phyloP scores from a whole-genome alignment of 2,113 vertebrate species.

The Megaleporinus macrocephalus region DNA sequence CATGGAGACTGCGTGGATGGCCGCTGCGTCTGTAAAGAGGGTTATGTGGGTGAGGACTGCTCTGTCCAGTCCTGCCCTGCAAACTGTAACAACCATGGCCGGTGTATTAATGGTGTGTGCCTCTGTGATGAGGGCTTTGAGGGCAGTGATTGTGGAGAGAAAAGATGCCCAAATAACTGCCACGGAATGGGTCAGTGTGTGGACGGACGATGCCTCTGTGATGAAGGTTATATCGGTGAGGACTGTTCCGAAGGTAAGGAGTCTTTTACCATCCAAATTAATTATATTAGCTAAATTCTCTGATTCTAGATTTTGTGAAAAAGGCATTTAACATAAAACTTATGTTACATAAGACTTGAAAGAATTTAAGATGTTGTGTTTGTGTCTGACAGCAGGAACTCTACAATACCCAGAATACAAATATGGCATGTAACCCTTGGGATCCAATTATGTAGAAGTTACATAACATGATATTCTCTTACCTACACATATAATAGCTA shows the following conservation, averaged over 20 bases:
- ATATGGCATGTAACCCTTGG: no score
- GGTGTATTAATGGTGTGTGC: slow-evolving; percentile 81
- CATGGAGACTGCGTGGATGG: slow-evolving; percentile 77
- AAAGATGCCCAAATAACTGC: slow-evolving; percentile 78
- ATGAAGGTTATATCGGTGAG: slow-evolving; percentile 72
- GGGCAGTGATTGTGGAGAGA: slow-evolving; percentile 82
- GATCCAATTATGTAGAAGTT: no score
- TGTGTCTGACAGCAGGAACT: no score
- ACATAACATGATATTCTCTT: no score
- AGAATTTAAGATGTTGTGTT: no score
- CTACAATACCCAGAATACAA: no score
- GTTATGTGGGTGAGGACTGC: slow-evolving; percentile 81
- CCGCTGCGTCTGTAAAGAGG: slow-evolving; percentile 70
- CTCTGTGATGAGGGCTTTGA: slow-evolving; percentile 78
- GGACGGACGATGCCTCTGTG: slow-evolving; percentile 72
- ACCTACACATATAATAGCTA: no score
- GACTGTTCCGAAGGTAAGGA: slow-evolving; percentile 79
- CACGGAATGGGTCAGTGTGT: slow-evolving; percentile 69
- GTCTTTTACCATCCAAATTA: no score
- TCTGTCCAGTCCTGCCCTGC: slow-evolving; percentile 79
- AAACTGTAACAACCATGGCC: slow-evolving; percentile 77
- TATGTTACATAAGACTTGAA: no score
- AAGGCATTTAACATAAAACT: no score
- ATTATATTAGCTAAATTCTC: no score
- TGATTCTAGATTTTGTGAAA: no score